These are phyloP conservation scores for Ennomos quercinarius DNA, from an alignment of 2,888 invertebrate species.

Conservation along the genomic window DNA sequence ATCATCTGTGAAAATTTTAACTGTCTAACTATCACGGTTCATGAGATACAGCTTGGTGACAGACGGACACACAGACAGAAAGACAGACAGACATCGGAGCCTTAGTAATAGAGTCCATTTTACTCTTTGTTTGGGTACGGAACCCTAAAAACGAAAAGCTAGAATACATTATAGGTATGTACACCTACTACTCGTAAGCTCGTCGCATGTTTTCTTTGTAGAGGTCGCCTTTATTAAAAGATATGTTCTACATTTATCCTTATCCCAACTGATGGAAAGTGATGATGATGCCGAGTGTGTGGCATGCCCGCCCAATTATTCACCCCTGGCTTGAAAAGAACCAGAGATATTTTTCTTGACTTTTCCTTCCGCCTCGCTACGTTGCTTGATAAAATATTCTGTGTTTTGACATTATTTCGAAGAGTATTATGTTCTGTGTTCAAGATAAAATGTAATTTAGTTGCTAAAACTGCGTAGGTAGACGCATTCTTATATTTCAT, in stretches of 20 bases:
- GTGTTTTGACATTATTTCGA: not conserved
- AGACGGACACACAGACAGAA: too few species aligned
- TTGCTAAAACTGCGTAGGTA: not conserved
- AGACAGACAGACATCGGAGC: too few species aligned
- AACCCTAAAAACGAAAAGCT: slow-evolving; percentile 1
- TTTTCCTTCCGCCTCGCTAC: slow-evolving; percentile 17
- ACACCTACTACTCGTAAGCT: too few species aligned
- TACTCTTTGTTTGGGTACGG: too few species aligned
- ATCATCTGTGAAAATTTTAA: too few species aligned
- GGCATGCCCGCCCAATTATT: slow-evolving; percentile 33
- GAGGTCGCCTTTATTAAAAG: slow-evolving; percentile 22
- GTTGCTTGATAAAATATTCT: slow-evolving; percentile 8
- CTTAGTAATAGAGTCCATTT: too few species aligned
- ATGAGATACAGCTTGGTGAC: too few species aligned
- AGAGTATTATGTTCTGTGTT: not conserved
- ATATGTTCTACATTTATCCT: slow-evolving; percentile 30
- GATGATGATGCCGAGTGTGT: slow-evolving; percentile 24
- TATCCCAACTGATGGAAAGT: slow-evolving; percentile 24
- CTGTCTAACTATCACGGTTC: too few species aligned
- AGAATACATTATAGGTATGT: not conserved
- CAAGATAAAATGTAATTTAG: slow-evolving; percentile 1
- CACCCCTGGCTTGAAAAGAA: slow-evolving; percentile 23
- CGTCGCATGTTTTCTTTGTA: not conserved
- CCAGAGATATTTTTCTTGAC: slow-evolving; percentile 24
- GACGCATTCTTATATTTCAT: too few species aligned